Percentiles rank a stretch among this genome's conserved stretches.
Conservation (phyloP, 2,113 vertebrate species). For the Globicephala melas region DNA sequence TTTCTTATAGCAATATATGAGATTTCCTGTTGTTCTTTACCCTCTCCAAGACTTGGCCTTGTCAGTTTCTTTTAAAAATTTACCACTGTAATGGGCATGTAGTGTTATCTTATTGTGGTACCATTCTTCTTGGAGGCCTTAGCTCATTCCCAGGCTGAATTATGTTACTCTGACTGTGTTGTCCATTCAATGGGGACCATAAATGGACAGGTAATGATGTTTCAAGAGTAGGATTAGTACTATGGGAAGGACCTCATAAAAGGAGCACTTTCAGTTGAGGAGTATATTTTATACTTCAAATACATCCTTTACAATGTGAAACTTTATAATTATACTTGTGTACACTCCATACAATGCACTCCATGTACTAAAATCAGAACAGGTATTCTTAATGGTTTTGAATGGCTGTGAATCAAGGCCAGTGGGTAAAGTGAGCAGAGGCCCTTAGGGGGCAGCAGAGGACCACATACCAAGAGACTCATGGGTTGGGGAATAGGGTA, state of each 20-base stretch:
- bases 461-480: constrained; percentile 7
- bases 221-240: background rate
- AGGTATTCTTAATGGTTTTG: background rate
- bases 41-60: background rate
- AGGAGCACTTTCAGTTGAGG: background rate
- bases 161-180: background rate
- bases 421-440: constrained; percentile 40
- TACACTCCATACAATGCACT: rapidly evolving
- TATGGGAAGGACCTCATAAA: background rate
- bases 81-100: background rate
- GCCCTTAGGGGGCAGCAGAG: constrained; percentile 64
- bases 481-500: background rate
- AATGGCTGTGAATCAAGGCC: background rate
- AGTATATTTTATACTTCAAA: background rate
- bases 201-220: background rate
- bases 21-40: background rate
- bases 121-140: background rate
- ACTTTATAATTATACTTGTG: background rate
- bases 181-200: background rate
- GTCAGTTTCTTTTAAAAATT: background rate
- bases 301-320: background rate
- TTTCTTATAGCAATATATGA: background rate
- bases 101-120: background rate
- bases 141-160: background rate
- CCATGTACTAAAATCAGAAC: background rate